Base-by-base conservation (phyloP, 1,140 invertebrate species). In the Polypedilum vanderplanki region DNA sequence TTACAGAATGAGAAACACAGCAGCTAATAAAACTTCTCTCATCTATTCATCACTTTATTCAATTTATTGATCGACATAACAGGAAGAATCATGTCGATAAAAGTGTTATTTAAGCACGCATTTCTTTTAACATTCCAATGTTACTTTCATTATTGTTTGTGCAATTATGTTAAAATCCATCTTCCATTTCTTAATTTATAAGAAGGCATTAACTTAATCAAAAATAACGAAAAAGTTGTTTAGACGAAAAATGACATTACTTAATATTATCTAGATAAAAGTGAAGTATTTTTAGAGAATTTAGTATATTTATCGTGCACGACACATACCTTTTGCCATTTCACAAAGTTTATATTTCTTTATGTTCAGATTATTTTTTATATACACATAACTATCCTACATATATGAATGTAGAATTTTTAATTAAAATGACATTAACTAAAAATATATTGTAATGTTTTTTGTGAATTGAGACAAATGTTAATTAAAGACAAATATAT, bases 1-100 rank as follows among this genome's bases (percentile, higher is more conserved):
- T 70, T 70, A 18, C 20, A 22, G 65, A 70, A 70, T 70, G 65
- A 70, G 65, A 70, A 10, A 12, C 46, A 57, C 65, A 22, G 17
- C 65, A 70, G 17, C 17, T 70, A 7, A 18, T 70, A 18, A 70
- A 70, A 70, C 65, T 70, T 70, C 65, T 70, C 9, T 22, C 18
- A 70, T 20, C 65, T 2, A 18, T 70, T 20, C 17, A 70, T 70
- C 8, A 70, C 3, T 22, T 70, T 12, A 18, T 70, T 9, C n/a
- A 70, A 70, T 70, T 18, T 22, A 18, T 70, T 22, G 65, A 70
- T 57, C 46, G n/a, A n/a, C 46, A 15, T 57, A n/a, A 15, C 4
- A 57, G n/a, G 12, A n/a, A 57, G 12, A n/a, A n/a, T 57, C 4
- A n/a, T 12, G 46, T 57, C 15, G n/a, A n/a, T 57, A n/a, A 57